phyloP scores from a whole-genome alignment of 2,797 vertebrate genomes.

The Eremophila alpestris region DNA sequence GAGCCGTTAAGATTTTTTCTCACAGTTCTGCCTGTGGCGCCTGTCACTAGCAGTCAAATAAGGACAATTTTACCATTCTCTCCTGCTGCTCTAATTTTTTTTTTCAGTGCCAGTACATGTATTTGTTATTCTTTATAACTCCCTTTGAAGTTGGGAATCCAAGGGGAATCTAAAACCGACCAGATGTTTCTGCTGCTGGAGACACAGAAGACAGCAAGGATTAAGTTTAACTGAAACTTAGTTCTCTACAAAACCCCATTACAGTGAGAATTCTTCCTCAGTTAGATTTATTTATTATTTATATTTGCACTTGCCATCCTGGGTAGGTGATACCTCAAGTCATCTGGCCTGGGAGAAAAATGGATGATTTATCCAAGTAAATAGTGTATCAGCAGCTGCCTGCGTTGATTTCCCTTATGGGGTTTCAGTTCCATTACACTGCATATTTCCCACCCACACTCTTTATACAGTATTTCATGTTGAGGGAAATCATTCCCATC shows the following conservation, averaged over 20 bases:
- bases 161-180: conserved; percentile 83
- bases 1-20: conserved; percentile 73
- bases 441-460: conserved; percentile 48
- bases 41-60: conserved; percentile 84
- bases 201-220: conserved; percentile 73
- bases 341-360: conserved; percentile 56
- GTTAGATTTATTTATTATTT: conserved; percentile 72
- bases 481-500: conserved; percentile 50
- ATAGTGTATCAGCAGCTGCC: conserved; percentile 60
- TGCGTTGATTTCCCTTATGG: conserved; percentile 55
- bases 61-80: conserved; percentile 84
- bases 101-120: conserved; percentile 80
- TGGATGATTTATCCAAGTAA: conserved; percentile 74
- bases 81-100: conserved; percentile 80
- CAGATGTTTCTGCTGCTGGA: conserved; percentile 84
- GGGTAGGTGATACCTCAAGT: conserved; percentile 69
- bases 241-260: conserved; percentile 60
- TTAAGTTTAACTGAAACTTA: conserved; percentile 80
- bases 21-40: conserved; percentile 76
- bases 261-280: conserved; percentile 65
- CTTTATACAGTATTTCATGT: conserved; percentile 55
- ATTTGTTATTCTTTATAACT: conserved; percentile 87
- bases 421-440: conserved; percentile 63
- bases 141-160: conserved; percentile 86
- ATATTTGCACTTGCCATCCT: conserved; percentile 68